phyloP scores from a whole-genome alignment of 1,140 invertebrate species.

The Cardiocondyla obscurior region DNA sequence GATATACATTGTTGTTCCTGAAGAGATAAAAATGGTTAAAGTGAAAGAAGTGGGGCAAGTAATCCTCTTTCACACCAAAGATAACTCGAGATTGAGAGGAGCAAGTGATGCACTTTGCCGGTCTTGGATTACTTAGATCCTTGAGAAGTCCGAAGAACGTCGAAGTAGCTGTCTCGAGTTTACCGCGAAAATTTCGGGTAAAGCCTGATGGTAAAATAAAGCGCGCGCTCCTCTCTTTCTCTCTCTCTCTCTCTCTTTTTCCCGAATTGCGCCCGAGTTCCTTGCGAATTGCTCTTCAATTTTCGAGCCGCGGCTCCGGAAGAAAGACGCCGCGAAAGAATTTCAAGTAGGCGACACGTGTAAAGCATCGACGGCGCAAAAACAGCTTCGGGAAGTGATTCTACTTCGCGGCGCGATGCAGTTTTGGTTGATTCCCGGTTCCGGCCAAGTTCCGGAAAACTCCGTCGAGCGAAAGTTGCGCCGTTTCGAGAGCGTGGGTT shows the following conservation, averaged over 20 bases:
- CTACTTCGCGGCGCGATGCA: constrained; percentile 40
- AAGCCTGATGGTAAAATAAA: constrained; percentile 45
- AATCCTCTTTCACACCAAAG: constrained; percentile 43
- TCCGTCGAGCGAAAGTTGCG: constrained; percentile 7
- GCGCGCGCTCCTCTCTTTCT: not conserved
- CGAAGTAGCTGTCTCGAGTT: constrained; percentile 36
- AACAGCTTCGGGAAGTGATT: constrained; percentile 37
- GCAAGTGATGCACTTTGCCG: constrained; percentile 44
- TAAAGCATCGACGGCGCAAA: constrained; percentile 35
- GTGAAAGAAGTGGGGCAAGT: constrained; percentile 38
- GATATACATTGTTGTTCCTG: not conserved
- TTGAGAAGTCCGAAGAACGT: constrained; percentile 8
- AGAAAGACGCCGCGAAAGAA: constrained; percentile 30
- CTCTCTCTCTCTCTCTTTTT: not conserved
- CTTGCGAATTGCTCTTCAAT: constrained; percentile 31
- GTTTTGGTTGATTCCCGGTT: constrained; percentile 39
- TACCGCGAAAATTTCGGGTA: constrained; percentile 41
- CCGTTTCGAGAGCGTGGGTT: not conserved
- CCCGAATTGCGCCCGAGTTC: constrained; percentile 1
- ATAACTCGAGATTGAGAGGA: constrained; percentile 54
- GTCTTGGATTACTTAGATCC: constrained; percentile 34
- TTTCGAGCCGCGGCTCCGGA: constrained; percentile 30
- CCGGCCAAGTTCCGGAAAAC: constrained; percentile 32
- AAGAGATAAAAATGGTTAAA: constrained; percentile 47
- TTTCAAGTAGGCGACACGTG: constrained; percentile 57